Evolutionary conservation across 2,113 vertebrate genomes (phyloP).

Genomic region (Crotalus helleri): DNA sequence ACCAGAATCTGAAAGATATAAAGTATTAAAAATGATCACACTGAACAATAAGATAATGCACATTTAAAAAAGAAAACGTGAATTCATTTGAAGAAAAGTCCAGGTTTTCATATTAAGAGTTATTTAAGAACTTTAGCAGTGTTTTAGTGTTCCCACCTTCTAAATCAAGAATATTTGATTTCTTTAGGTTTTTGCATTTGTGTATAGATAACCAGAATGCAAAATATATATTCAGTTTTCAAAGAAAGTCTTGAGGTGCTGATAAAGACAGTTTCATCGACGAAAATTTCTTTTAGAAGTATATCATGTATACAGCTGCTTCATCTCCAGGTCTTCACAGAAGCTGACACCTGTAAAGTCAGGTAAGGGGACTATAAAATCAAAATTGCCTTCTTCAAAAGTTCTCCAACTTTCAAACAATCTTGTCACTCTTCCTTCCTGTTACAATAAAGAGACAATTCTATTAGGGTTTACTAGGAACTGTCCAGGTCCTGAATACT

Average conservation of each 20-base stretch:
- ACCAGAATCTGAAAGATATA: conserved; percentile 2
- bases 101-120: not conserved
- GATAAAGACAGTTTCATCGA: not conserved
- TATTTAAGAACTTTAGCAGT: not conserved
- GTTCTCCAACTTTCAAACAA: not conserved
- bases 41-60: conserved; percentile 1
- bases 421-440: not conserved
- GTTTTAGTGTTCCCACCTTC: not conserved
- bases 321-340: not conserved
- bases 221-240: not conserved
- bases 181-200: not conserved
- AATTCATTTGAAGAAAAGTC: not conserved
- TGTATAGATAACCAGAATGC: not conserved
- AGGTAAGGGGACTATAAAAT: not conserved
- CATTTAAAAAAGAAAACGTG: not conserved
- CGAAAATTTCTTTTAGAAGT: not conserved
- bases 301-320: not conserved
- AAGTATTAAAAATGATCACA: not conserved
- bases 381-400: not conserved
- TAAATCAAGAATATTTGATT: not conserved
- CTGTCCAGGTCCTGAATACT: not conserved
- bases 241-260: not conserved
- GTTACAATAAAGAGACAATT: not conserved
- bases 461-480: not conserved
- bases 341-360: not conserved